phyloP scores from a whole-genome alignment of 1,140 invertebrate species.

The Hycleus cichorii region DNA sequence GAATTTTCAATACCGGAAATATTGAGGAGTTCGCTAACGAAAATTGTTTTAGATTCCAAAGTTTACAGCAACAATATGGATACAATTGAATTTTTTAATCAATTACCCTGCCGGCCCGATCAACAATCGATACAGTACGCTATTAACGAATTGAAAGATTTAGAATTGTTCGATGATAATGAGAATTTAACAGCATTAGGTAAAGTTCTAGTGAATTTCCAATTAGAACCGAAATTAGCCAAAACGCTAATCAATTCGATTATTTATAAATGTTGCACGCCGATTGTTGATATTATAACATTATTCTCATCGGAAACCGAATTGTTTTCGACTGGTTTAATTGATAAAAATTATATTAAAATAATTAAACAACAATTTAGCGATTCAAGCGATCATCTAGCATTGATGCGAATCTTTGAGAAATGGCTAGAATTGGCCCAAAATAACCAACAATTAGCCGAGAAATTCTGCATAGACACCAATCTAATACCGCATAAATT shows the following conservation, averaged over 20 bases:
- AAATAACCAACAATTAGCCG: neutral
- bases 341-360: slow-evolving; percentile 25
- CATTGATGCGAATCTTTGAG: slow-evolving; percentile 35
- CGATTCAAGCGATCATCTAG: slow-evolving; percentile 35
- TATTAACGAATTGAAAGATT: slow-evolving; percentile 42
- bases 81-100: slow-evolving; percentile 42
- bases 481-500: slow-evolving; percentile 33
- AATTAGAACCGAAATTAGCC: slow-evolving; percentile 49
- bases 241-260: slow-evolving; percentile 50
- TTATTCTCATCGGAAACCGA: slow-evolving; percentile 32
- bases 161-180: slow-evolving; percentile 46
- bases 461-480: slow-evolving; percentile 25
- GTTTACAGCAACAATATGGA: slow-evolving; percentile 40
- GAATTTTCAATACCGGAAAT: slow-evolving; percentile 55
- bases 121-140: slow-evolving; percentile 38
- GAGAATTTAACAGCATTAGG: slow-evolving; percentile 54
- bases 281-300: slow-evolving; percentile 39
- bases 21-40: slow-evolving; percentile 52
- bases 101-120: slow-evolving; percentile 46
- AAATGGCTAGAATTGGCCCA: slow-evolving; percentile 26
- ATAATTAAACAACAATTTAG: slow-evolving; percentile 25
- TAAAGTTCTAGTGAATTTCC: slow-evolving; percentile 44
- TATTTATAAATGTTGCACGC: slow-evolving; percentile 47
- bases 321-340: slow-evolving; percentile 30
- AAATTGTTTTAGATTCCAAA: slow-evolving; percentile 56